phyloP scores from a whole-genome alignment of 2,888 invertebrate genomes.

The Brachyptera risi region DNA sequence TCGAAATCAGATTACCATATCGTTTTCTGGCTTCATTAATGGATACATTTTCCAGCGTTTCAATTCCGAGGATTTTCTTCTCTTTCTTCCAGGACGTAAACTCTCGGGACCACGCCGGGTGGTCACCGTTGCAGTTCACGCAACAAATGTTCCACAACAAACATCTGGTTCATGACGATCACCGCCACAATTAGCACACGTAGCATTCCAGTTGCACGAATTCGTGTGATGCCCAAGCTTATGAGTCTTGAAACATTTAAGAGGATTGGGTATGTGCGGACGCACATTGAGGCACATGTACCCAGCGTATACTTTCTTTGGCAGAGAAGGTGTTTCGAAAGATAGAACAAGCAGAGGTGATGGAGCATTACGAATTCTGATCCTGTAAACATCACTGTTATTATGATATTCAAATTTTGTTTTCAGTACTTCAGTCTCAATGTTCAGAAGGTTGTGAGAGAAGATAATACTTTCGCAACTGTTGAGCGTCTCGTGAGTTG shows the following conservation, averaged over 20 bases:
- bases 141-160: too few species aligned
- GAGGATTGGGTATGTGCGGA: background rate
- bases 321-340: background rate
- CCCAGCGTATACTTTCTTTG: background rate
- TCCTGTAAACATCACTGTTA: background rate
- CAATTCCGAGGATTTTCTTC: background rate
- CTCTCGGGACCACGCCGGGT: constrained; percentile 11
- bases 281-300: background rate
- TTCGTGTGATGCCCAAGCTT: background rate
- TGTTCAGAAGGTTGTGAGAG: background rate
- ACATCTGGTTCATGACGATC: background rate
- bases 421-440: background rate
- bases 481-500: background rate
- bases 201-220: background rate
- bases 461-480: background rate
- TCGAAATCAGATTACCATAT: too few species aligned
- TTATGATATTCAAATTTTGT: background rate
- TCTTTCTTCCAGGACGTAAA: background rate
- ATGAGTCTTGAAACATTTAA: background rate
- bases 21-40: background rate
- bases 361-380: background rate
- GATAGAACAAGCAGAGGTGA: background rate
- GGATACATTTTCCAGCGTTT: background rate
- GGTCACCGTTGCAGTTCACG: background rate
- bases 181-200: background rate